A percentile compares a stretch with the other conserved stretches of the same genome.
These are phyloP conservation scores for Thecophora atra DNA, from an alignment of 2,888 invertebrate species.

Conservation along the genomic window DNA sequence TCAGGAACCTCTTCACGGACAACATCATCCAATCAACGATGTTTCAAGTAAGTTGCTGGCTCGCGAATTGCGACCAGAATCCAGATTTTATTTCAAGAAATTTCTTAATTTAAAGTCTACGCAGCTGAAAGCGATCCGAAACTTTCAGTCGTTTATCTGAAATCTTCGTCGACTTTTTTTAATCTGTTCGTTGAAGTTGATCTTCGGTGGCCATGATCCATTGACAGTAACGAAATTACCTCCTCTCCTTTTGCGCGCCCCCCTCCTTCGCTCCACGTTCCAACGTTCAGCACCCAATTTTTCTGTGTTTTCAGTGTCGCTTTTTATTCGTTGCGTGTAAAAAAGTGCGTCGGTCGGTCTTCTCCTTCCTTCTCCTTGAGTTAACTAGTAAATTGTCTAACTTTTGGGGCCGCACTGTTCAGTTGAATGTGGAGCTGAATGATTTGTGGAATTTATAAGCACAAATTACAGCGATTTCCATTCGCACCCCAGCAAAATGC, in stretches of 20 bases:
- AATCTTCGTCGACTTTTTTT: too few relatives aligned
- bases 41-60: constrained; percentile 70
- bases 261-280: too few relatives aligned
- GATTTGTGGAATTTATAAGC: constrained; percentile 20
- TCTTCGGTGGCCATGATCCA: too few relatives aligned
- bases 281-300: too few relatives aligned
- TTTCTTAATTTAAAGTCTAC: constrained; percentile 29
- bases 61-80: background rate
- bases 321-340: background rate
- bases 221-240: too few relatives aligned
- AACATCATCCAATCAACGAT: constrained; percentile 89
- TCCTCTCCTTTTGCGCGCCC: too few relatives aligned
- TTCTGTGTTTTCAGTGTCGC: too few relatives aligned
- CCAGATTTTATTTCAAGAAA: background rate
- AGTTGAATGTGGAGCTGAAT: background rate
- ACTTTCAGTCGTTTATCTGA: too few relatives aligned
- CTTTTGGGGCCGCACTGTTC: background rate
- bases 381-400: too few relatives aligned
- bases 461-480: constrained; percentile 29
- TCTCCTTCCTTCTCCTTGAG: too few relatives aligned
- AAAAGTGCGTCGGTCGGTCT: background rate
- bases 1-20: constrained; percentile 91
- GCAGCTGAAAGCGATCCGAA: too few relatives aligned
- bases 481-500: constrained; percentile 9
- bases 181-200: too few relatives aligned